Base-by-base conservation (phyloP, 53 echinoderm and acorn worm genomes). In the Henricia sp. region DNA sequence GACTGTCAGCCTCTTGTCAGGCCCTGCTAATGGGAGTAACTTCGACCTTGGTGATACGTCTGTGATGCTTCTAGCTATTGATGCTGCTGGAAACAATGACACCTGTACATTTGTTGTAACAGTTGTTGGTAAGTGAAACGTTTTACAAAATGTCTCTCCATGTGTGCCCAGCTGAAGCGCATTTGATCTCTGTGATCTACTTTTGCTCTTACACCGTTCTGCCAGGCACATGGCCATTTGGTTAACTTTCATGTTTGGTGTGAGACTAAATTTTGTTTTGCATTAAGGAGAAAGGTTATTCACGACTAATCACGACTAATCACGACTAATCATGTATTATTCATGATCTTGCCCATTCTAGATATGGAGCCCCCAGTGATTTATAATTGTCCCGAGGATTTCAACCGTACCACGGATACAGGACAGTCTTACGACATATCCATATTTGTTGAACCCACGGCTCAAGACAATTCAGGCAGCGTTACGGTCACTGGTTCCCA, bases 381-480 rank as follows among this genome's bases (percentile, higher is more conserved):
- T 32, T 32, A 28, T 25, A 52, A 52, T 13, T 88, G 88, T 33
- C 73, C 66, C 1, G 72, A n/a, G 13, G 30, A 46, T 13, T 30
- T 88, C 41, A 72, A 82, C 26, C 39, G 72, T 26, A 72, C 72
- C 65, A 82, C 71, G 11, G 72, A 70, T 0, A 59, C 52, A 0
- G 83, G 73, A n/a, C 14, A 67, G 23, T 8, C 56, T 24, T 82
- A 88, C 28, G 88, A 72, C 11, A 72, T 53, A 27, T 70, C 82
- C 0, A 72, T 50, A 3, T 82, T 82, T 65, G 53, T 38, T 6
- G 83, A 88, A 37, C 57, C 76, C 1, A 64, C 60, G 13, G 72
- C 82, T 37, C 26, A 34, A 6, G 88, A 88, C 43, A 88, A 88
- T 53, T 88, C 82, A 2, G 88, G 88, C 42, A 44, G 50, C 3